phyloP scores from a whole-genome alignment of 2,888 invertebrate genomes.

The Troglohyphantes excavatus region DNA sequence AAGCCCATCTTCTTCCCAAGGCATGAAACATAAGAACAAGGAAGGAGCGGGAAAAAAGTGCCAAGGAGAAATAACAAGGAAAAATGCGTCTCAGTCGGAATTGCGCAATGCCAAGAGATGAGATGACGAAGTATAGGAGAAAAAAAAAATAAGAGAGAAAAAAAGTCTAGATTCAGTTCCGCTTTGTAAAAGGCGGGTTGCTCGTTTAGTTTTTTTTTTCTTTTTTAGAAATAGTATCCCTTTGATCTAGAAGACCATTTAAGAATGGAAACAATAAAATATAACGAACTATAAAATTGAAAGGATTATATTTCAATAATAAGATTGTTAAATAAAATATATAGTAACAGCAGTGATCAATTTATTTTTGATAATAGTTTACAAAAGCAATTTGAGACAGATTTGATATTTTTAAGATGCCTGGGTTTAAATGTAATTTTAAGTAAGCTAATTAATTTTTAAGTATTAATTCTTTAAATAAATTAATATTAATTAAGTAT shows the following conservation, averaged over 20 bases:
- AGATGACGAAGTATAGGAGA: slow-evolving; percentile 18
- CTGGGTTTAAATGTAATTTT: no score
- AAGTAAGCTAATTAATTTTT: no score
- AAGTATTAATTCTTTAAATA: no score
- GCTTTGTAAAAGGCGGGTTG: neutral
- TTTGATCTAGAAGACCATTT: neutral
- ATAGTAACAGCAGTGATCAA: no score
- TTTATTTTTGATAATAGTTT: no score
- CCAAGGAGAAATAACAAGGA: slow-evolving; percentile 61
- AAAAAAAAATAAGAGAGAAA: neutral
- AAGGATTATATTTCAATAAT: neutral
- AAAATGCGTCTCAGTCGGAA: slow-evolving; percentile 49
- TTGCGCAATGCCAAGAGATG: slow-evolving; percentile 61
- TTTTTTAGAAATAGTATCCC: neutral
- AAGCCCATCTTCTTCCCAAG: slow-evolving; percentile 32
- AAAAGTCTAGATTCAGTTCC: neutral
- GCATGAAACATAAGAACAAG: slow-evolving; percentile 68
- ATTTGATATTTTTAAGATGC: no score
- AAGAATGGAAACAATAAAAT: neutral
- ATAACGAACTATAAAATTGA: neutral
- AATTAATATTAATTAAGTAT: no score
- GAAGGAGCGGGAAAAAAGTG: slow-evolving; percentile 51
- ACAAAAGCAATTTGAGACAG: no score
- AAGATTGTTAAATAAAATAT: slow-evolving; percentile 6
- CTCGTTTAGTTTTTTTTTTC: neutral